Conservation (phyloP, 2,888 invertebrate species). For the Sinopyrophorus schimmeli region DNA sequence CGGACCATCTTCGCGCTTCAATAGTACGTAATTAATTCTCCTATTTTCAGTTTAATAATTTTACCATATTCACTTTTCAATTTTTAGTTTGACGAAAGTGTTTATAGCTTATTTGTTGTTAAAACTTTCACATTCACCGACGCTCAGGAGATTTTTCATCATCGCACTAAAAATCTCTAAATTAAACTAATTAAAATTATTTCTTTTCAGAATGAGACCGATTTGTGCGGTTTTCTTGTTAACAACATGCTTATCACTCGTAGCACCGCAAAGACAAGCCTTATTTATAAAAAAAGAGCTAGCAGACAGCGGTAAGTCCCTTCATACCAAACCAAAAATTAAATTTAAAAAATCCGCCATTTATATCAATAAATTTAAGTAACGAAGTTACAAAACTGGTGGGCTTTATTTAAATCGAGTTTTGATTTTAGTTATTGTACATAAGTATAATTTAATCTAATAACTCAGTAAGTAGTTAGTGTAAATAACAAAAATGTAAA, state of each 20-base stretch:
- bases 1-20: conserved; percentile 16
- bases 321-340: not conserved
- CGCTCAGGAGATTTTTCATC: too few relatives aligned
- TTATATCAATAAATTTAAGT: not conserved
- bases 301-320: conserved; percentile 35
- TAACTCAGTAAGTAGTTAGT: conserved; percentile 13
- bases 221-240: conserved; percentile 37
- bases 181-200: too few relatives aligned
- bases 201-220: conserved; percentile 42
- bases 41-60: too few relatives aligned
- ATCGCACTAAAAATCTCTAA: too few relatives aligned
- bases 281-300: conserved; percentile 39
- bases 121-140: too few relatives aligned
- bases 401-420: too few relatives aligned
- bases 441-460: too few relatives aligned
- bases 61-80: too few relatives aligned
- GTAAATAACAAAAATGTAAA: conserved; percentile 16
- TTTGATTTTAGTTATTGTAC: too few relatives aligned
- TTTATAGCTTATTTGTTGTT: too few relatives aligned
- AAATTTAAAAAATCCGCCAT: not conserved
- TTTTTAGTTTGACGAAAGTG: too few relatives aligned
- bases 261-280: conserved; percentile 37
- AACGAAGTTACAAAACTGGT: too few relatives aligned
- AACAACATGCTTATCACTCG: conserved; percentile 33
- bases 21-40: conserved; percentile 9